Conservation (phyloP, 2,888 invertebrate genomes). For the Yponomeuta malinellus region DNA sequence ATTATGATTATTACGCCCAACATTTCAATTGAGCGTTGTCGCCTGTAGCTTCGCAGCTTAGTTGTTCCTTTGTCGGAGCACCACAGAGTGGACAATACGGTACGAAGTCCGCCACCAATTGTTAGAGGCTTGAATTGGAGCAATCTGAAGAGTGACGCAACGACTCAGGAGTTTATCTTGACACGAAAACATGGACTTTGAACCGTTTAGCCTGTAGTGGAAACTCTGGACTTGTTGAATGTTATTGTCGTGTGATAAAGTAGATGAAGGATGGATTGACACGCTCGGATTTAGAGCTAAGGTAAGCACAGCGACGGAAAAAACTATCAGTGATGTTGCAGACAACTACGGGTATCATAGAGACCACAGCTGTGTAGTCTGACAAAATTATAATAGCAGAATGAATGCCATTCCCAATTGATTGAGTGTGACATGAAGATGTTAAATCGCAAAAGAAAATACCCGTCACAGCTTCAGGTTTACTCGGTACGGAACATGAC, state of each 20-base stretch:
- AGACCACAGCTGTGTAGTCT: too few relatives aligned
- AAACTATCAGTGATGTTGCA: too few relatives aligned
- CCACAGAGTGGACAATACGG: constrained; percentile 39
- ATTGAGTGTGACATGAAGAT: too few relatives aligned
- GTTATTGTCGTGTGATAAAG: neutral
- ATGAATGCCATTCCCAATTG: too few relatives aligned
- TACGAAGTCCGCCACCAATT: constrained; percentile 54
- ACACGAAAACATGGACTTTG: constrained; percentile 28
- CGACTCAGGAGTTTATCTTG: constrained; percentile 18
- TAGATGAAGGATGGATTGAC: neutral
- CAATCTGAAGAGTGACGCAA: constrained; percentile 7
- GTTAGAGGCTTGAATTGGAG: constrained; percentile 21
- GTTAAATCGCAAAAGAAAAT: too few relatives aligned
- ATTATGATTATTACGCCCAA: neutral
- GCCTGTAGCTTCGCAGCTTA: constrained; percentile 16
- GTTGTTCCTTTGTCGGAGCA: constrained; percentile 23
- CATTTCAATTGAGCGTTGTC: neutral
- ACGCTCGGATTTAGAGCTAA: too few relatives aligned
- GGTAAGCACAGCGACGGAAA: too few relatives aligned
- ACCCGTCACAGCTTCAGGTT: too few relatives aligned
- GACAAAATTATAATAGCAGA: too few relatives aligned
- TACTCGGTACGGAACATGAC: too few relatives aligned
- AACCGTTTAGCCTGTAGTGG: constrained; percentile 7
- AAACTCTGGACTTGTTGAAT: neutral
- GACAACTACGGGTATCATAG: too few relatives aligned